Evolutionary conservation across 2,113 vertebrate species (phyloP).

Genomic region (Lonchura striata): DNA sequence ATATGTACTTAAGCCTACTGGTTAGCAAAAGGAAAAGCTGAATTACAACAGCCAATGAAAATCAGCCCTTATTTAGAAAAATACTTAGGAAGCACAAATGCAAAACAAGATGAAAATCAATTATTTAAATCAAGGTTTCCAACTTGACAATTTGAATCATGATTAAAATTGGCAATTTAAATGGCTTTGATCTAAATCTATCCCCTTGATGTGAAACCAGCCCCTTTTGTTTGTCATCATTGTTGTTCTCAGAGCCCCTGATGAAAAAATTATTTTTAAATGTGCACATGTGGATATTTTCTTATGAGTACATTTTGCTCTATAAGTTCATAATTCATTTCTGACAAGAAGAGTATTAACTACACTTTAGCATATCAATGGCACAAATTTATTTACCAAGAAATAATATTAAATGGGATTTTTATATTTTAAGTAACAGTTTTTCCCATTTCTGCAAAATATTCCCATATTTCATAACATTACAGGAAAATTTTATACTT

Average conservation of each 20-base stretch:
- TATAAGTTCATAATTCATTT: neutral
- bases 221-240: neutral
- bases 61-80: slow-evolving; percentile 7
- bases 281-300: neutral
- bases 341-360: neutral
- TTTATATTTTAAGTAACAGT: neutral
- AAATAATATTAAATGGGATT: neutral
- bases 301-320: neutral
- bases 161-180: slow-evolving; percentile 49
- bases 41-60: neutral
- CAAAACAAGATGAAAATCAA: slow-evolving; percentile 39
- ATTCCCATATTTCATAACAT: neutral
- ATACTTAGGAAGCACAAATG: slow-evolving; percentile 17
- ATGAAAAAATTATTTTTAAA: neutral
- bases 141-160: slow-evolving; percentile 27
- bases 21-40: neutral
- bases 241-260: neutral
- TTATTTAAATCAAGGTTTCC: slow-evolving; percentile 46
- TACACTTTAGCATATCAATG: neutral
- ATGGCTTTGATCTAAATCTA: slow-evolving; percentile 14
- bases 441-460: neutral
- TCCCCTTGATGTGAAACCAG: neutral
- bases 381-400: neutral
- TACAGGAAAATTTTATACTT: neutral
- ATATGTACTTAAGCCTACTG: neutral